Percentiles rank a stretch among this genome's conserved stretches.
Conservation (phyloP, 2,113 vertebrate species). For the Larimichthys polyactis region DNA sequence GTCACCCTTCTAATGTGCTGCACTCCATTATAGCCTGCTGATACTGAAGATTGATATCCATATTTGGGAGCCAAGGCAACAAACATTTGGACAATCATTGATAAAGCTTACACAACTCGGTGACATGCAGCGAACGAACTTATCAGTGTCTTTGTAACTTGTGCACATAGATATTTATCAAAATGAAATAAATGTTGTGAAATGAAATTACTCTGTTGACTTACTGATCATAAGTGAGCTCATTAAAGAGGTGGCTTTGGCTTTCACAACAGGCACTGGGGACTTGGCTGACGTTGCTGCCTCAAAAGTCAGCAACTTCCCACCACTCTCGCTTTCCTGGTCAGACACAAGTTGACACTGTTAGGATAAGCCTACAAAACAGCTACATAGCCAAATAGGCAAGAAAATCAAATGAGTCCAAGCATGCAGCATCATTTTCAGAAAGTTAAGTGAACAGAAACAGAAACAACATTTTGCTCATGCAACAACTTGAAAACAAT, state of each 20-base stretch:
- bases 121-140: not conserved
- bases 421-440: not conserved
- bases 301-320: slow-evolving; percentile 56
- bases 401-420: slow-evolving; percentile 4
- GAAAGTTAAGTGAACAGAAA: not conserved
- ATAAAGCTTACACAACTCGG: not conserved
- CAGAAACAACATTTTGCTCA: not conserved
- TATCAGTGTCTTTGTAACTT: not conserved
- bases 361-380: slow-evolving; percentile 24
- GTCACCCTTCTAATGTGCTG: not conserved
- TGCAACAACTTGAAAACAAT: not conserved
- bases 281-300: slow-evolving; percentile 73
- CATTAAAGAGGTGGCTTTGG: slow-evolving; percentile 95
- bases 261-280: slow-evolving; percentile 89
- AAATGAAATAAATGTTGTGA: not conserved
- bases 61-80: not conserved
- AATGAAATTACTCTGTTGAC: slow-evolving; percentile 54
- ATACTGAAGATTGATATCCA: not conserved
- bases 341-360: slow-evolving; percentile 44
- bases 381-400: slow-evolving; percentile 14
- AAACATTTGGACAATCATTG: not conserved
- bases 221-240: slow-evolving; percentile 95
- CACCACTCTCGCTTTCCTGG: slow-evolving; percentile 87
- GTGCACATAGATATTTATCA: not conserved
- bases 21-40: not conserved